Conservation (phyloP, 2,113 vertebrate species). For the Sapayoa aenigma region DNA sequence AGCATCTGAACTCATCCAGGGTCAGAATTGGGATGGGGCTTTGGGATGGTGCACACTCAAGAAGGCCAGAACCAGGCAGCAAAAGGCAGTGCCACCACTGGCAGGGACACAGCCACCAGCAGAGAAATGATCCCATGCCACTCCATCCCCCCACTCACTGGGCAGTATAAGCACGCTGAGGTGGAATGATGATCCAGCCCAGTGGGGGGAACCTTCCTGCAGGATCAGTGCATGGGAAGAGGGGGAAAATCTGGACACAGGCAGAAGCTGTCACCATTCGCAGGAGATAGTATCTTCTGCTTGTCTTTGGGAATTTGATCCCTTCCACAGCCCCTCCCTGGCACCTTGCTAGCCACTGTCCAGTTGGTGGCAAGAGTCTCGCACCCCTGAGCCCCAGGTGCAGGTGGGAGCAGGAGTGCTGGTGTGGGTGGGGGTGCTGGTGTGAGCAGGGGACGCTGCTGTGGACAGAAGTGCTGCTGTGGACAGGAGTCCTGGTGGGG, state of each 20-base stretch:
- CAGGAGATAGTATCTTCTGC: background rate
- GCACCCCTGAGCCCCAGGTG: background rate
- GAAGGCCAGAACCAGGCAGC: background rate
- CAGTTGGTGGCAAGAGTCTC: accelerated
- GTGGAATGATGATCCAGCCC: background rate
- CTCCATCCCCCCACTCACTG: accelerated
- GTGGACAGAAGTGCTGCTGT: background rate
- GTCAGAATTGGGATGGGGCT: accelerated
- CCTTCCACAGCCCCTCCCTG: accelerated
- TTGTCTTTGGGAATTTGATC: background rate
- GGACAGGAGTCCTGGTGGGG: accelerated
- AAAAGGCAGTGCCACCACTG: accelerated
- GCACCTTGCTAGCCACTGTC: background rate
- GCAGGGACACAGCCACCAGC: background rate
- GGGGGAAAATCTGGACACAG: background rate
- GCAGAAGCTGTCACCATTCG: background rate
- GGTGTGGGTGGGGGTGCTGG: background rate
- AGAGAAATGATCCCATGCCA: accelerated
- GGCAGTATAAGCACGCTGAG: too few species aligned
- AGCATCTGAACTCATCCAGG: background rate
- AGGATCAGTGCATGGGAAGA: background rate
- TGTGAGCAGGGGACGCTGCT: background rate
- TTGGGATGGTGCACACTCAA: accelerated
- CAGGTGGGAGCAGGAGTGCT: background rate
- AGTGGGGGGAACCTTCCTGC: background rate